Conservation (phyloP, 1,140 invertebrate species). For the Rhagoletis pomonella region DNA sequence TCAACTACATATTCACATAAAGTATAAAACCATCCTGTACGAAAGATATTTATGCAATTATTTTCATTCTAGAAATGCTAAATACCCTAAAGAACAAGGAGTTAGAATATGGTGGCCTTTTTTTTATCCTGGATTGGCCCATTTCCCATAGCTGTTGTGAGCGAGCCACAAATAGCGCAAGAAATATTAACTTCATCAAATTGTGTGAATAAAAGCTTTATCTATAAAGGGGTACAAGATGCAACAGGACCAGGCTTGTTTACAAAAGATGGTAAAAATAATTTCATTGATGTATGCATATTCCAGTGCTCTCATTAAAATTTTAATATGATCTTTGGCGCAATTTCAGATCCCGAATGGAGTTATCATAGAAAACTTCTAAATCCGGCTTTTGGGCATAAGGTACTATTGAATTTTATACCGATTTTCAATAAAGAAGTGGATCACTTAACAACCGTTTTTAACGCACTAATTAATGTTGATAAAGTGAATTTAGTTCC, state of each 20-base stretch:
- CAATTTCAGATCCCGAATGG: slow-evolving; percentile 60
- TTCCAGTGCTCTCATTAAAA: not conserved
- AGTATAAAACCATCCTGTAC: no score
- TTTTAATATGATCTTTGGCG: not conserved
- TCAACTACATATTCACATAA: no score
- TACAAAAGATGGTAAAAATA: slow-evolving; percentile 61
- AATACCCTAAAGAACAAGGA: not conserved
- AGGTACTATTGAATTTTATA: slow-evolving; percentile 62
- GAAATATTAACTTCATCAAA: slow-evolving; percentile 68
- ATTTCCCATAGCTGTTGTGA: slow-evolving; percentile 65
- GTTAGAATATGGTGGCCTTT: slow-evolving; percentile 59
- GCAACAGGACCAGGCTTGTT: slow-evolving; percentile 65
- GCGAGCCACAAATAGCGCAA: slow-evolving; percentile 66
- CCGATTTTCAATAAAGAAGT: slow-evolving; percentile 63
- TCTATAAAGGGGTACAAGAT: slow-evolving; percentile 67
- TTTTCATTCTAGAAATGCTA: not conserved
- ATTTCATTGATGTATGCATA: not conserved
- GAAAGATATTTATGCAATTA: no score
- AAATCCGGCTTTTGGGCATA: slow-evolving; percentile 62
- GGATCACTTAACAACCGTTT: slow-evolving; percentile 47
- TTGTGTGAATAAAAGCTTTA: slow-evolving; percentile 68
- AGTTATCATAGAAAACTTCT: slow-evolving; percentile 61
- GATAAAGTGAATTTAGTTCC: slow-evolving; percentile 55
- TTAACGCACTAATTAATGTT: slow-evolving; percentile 54
- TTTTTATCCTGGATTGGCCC: slow-evolving; percentile 69